Percentiles rank a stretch among this genome's conserved stretches.
Conservation (phyloP, 2,797 vertebrate species). For the Emydoidea blandingii region DNA sequence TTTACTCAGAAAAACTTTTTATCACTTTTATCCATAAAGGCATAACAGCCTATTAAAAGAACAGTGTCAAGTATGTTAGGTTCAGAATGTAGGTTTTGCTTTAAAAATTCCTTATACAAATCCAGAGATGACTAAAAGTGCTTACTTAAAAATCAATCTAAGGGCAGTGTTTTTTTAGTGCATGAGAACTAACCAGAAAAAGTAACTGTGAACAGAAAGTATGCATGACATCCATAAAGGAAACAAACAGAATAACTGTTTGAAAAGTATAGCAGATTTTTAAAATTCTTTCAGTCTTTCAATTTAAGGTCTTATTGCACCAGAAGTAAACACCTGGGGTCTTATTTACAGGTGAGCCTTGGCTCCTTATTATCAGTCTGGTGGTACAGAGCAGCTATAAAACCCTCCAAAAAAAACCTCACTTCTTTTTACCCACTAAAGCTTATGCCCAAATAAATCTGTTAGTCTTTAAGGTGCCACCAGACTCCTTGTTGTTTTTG, state of each 20-base stretch:
- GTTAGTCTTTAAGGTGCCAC: too few relatives aligned
- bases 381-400: neutral
- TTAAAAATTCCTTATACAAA: slow-evolving; percentile 24
- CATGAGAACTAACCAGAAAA: neutral
- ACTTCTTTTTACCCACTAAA: too few relatives aligned
- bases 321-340: neutral
- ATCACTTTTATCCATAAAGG: slow-evolving; percentile 2
- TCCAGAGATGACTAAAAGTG: neutral
- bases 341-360: neutral
- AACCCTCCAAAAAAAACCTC: neutral
- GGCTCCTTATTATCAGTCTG: neutral
- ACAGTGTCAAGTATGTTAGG: neutral
- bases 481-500: too few relatives aligned
- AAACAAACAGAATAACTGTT: neutral
- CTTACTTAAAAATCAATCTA: neutral
- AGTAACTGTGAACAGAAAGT: neutral
- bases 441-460: too few relatives aligned
- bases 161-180: neutral
- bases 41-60: slow-evolving; percentile 7
- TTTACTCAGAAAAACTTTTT: slow-evolving; percentile 39
- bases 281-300: neutral
- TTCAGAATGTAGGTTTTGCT: slow-evolving; percentile 14
- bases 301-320: neutral
- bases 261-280: neutral
- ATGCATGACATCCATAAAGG: neutral